A percentile compares a stretch with the other conserved stretches of the same genome.
Evolutionary conservation across 2,888 invertebrate genomes (phyloP).

Genomic region (Mythimna albipuncta): DNA sequence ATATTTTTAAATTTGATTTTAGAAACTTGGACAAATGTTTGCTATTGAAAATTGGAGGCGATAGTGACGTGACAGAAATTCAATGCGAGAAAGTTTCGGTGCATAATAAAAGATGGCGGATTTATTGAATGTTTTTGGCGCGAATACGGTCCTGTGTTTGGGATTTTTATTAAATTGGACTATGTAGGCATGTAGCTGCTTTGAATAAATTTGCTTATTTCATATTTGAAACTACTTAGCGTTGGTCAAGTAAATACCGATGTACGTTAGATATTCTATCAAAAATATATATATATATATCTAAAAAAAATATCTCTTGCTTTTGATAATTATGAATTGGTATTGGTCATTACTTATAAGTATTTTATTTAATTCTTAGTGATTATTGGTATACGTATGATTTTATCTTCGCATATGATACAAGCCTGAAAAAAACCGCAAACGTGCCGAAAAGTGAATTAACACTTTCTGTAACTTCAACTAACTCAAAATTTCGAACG

Average conservation of each 20-base stretch:
- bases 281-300: no score
- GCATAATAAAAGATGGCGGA: constrained; percentile 75
- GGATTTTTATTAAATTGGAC: constrained; percentile 28
- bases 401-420: background rate
- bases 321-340: background rate
- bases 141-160: constrained; percentile 43
- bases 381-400: background rate
- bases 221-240: background rate
- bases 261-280: background rate
- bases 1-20: constrained; percentile 88
- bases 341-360: background rate
- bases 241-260: background rate
- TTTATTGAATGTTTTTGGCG: constrained; percentile 69
- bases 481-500: constrained; percentile 14
- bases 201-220: constrained; percentile 1
- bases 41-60: constrained; percentile 88
- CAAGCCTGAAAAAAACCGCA: background rate
- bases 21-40: constrained; percentile 88
- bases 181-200: background rate
- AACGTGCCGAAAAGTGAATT: constrained; percentile 4
- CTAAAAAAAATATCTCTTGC: background rate
- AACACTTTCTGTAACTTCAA: constrained; percentile 14
- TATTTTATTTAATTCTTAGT: background rate
- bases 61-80: constrained; percentile 88
- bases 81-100: constrained; percentile 77